phyloP scores from a whole-genome alignment of 2,888 invertebrate genomes.

The Lycophotia porphyrea region DNA sequence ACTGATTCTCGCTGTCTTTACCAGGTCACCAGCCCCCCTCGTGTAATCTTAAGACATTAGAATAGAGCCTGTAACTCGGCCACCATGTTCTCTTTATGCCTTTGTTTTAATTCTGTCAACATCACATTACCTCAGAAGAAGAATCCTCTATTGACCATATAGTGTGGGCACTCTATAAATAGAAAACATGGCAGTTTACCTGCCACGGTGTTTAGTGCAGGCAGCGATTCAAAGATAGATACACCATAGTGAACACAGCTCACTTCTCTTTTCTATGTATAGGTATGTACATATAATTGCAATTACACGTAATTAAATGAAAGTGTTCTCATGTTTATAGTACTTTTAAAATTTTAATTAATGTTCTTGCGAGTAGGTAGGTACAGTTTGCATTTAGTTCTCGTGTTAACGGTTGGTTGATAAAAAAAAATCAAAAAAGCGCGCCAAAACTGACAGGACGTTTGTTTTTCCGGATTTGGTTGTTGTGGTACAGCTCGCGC shows the following conservation, averaged over 20 bases:
- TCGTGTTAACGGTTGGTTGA: not conserved
- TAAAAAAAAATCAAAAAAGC: slow-evolving; percentile 12
- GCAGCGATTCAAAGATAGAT: slow-evolving; percentile 63
- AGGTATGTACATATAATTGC: slow-evolving; percentile 42
- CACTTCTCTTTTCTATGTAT: slow-evolving; percentile 41
- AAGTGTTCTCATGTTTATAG: slow-evolving; percentile 52
- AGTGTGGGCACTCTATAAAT: slow-evolving; percentile 72
- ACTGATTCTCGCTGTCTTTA: not conserved
- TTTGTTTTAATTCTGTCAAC: not conserved
- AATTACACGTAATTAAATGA: slow-evolving; percentile 64
- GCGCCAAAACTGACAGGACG: slow-evolving; percentile 14
- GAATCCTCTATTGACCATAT: slow-evolving; percentile 55
- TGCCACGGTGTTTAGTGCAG: slow-evolving; percentile 66
- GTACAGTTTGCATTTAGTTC: slow-evolving; percentile 22
- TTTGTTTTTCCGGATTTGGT: slow-evolving; percentile 22
- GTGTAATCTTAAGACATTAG: not conserved
- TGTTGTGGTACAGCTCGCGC: not conserved
- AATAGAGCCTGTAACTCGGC: not conserved
- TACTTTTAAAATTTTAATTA: slow-evolving; percentile 48
- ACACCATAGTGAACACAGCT: slow-evolving; percentile 63
- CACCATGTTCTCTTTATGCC: not conserved
- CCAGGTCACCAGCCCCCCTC: too few relatives aligned
- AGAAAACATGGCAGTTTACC: slow-evolving; percentile 76
- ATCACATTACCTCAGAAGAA: slow-evolving; percentile 27
- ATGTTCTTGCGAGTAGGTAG: not conserved